phyloP scores from a whole-genome alignment of 2,113 vertebrate species.

The Lasiurus borealis region DNA sequence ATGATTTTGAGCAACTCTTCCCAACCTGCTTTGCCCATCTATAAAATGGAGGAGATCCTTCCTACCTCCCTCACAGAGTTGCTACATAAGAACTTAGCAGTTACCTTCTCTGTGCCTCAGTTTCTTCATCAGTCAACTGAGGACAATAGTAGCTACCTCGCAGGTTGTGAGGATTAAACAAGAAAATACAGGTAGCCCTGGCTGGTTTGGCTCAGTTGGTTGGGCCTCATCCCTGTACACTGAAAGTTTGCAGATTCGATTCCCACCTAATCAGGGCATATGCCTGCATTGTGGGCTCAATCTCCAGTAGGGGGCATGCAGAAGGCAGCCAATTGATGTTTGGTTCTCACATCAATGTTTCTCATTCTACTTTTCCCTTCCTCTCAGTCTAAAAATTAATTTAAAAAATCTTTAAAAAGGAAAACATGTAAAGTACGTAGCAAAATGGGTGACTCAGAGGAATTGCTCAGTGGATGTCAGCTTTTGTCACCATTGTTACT shows the following conservation, averaged over 20 bases:
- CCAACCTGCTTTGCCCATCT: not conserved
- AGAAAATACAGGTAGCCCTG: not conserved
- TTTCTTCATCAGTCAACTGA: not conserved
- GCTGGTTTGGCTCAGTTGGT: too few species aligned
- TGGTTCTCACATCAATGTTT: too few species aligned
- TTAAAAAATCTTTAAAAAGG: too few species aligned
- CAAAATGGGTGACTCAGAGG: not conserved
- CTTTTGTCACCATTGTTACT: rapidly evolving
- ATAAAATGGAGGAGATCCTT: not conserved
- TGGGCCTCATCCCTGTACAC: too few species aligned
- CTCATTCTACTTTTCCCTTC: too few species aligned
- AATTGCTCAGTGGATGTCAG: not conserved
- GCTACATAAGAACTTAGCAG: rapidly evolving
- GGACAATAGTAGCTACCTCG: not conserved
- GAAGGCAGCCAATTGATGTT: too few species aligned
- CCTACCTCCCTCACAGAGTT: not conserved
- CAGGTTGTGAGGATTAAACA: not conserved
- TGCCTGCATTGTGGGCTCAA: too few species aligned
- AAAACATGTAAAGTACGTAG: not conserved
- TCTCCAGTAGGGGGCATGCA: too few species aligned
- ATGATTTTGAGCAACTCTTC: not conserved
- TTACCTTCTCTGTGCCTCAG: not conserved
- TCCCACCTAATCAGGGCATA: too few species aligned
- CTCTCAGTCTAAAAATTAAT: too few species aligned
- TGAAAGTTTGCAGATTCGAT: too few species aligned